Conservation (phyloP, 1,140 invertebrate genomes). For the Neoseiulus cucumeris region DNA sequence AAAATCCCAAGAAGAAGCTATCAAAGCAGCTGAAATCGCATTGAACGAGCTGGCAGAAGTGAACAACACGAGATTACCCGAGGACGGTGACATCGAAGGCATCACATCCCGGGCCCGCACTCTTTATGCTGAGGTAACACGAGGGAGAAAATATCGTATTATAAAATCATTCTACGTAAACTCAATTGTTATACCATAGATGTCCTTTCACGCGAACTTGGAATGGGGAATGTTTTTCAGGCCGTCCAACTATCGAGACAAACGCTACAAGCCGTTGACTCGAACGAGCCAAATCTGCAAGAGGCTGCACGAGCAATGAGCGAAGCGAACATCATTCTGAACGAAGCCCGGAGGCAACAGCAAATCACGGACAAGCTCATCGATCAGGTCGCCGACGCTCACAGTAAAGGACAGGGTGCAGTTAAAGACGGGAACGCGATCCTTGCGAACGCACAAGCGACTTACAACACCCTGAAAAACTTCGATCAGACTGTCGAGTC, state of each 20-base stretch:
- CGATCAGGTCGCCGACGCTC: conserved; percentile 42
- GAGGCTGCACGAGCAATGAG: background rate
- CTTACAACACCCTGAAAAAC: conserved; percentile 57
- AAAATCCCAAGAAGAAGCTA: conserved; percentile 46
- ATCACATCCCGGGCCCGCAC: conserved; percentile 40
- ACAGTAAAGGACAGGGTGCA: conserved; percentile 50
- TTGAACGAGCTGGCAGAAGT: conserved; percentile 50
- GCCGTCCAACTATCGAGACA: background rate
- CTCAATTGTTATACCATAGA: too few relatives aligned
- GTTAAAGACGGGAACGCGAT: conserved; percentile 59
- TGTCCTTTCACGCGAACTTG: too few relatives aligned
- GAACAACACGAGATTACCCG: conserved; percentile 46
- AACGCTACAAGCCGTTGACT: background rate
- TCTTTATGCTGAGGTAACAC: conserved; percentile 23
- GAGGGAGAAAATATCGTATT: background rate
- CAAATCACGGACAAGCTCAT: conserved; percentile 40
- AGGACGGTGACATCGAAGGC: conserved; percentile 40
- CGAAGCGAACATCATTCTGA: conserved; percentile 24
- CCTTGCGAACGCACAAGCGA: conserved; percentile 40
- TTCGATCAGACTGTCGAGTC: conserved; percentile 37
- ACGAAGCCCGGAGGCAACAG: conserved; percentile 34
- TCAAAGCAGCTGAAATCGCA: conserved; percentile 51
- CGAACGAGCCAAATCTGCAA: background rate
- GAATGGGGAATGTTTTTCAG: background rate
- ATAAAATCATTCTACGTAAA: too few relatives aligned